phyloP scores from a whole-genome alignment of 2,888 invertebrate species.

The Lithophane leautieri region DNA sequence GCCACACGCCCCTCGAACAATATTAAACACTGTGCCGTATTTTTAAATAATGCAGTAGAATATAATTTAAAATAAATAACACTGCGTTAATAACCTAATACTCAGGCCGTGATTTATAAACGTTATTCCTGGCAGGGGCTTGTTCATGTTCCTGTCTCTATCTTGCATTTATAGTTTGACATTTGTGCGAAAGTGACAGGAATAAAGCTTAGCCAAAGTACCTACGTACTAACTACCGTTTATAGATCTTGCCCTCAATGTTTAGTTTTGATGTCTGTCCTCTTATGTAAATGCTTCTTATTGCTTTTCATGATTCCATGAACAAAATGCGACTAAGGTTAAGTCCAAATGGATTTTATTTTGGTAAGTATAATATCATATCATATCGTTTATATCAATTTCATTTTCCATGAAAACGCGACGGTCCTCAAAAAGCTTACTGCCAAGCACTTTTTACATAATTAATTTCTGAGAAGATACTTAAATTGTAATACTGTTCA shows the following conservation, averaged over 20 bases:
- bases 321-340: not conserved
- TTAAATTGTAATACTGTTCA: not conserved
- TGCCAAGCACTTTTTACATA: not conserved
- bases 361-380: not conserved
- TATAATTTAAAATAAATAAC: not conserved
- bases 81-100: not conserved
- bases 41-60: not conserved
- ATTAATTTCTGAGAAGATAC: constrained; percentile 14
- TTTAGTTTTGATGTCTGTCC: not conserved
- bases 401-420: not conserved
- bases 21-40: not conserved
- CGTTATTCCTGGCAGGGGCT: not conserved
- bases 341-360: not conserved
- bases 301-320: not conserved
- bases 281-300: not conserved
- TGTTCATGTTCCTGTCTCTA: not conserved
- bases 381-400: constrained; percentile 5
- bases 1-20: not conserved
- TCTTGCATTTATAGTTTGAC: not conserved
- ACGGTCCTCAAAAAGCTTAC: not conserved
- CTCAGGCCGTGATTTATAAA: no score
- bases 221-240: not conserved
- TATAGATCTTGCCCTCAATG: not conserved
- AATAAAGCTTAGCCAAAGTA: not conserved
- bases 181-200: not conserved